Evolutionary conservation across 2,113 vertebrate genomes (phyloP).

Genomic region (Hypocryptadius cinnamomeus): DNA sequence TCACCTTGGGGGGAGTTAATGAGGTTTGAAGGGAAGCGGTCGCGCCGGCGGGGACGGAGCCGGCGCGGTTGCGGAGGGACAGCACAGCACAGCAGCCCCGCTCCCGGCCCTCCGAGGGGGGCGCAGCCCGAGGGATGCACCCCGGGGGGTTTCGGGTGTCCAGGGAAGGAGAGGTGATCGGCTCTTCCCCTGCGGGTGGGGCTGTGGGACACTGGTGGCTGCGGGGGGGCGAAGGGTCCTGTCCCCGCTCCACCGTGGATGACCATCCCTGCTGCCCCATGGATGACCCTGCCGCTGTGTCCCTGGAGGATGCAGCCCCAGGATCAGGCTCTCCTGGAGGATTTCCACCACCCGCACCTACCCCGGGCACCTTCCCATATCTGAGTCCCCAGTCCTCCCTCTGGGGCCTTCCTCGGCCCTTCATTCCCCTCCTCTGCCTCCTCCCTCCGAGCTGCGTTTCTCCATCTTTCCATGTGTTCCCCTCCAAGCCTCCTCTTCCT

Average conservation of each 20-base stretch:
- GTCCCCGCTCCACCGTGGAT: neutral
- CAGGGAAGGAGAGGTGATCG: rapidly evolving
- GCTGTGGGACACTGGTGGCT: neutral
- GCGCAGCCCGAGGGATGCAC: neutral
- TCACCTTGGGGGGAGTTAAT: constrained; percentile 63
- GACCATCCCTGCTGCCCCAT: neutral
- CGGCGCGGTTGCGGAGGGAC: neutral
- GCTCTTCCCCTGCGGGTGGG: neutral
- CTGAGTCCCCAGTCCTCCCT: neutral
- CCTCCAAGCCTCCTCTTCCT: neutral
- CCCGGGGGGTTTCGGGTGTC: neutral
- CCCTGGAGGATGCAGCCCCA: neutral
- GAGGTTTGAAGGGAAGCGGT: constrained; percentile 48
- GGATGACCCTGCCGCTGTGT: neutral
- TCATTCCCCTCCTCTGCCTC: neutral
- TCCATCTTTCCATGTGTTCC: neutral
- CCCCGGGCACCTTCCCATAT: neutral
- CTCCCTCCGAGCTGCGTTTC: neutral
- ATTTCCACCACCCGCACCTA: neutral
- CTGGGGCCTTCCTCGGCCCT: neutral
- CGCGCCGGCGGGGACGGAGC: neutral
- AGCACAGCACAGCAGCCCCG: neutral
- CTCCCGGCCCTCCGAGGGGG: neutral
- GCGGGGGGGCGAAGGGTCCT: neutral
- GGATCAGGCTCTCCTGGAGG: neutral